Conservation (phyloP, 2,888 invertebrate genomes). For the Mongoloraphidia duomilia region DNA sequence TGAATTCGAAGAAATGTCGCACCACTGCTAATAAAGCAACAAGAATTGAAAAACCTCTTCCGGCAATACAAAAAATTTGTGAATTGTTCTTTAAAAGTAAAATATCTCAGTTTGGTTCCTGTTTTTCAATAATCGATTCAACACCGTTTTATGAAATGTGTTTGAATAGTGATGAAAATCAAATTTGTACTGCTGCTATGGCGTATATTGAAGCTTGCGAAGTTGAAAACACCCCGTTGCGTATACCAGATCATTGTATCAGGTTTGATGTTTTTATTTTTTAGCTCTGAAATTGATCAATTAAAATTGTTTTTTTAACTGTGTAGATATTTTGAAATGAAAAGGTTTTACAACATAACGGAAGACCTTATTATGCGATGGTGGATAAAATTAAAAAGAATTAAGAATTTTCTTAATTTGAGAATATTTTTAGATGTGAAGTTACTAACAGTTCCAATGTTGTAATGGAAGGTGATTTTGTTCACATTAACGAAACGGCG, state of each 20-base stretch:
- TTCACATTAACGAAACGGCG: conserved; percentile 39
- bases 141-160: conserved; percentile 49
- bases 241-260: conserved; percentile 68
- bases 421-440: conserved; percentile 36
- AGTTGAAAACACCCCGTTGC: conserved; percentile 56
- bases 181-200: conserved; percentile 59
- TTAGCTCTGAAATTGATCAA: no score
- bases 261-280: conserved; percentile 37
- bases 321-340: no score
- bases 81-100: conserved; percentile 50
- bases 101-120: conserved; percentile 52
- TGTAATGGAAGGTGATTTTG: conserved; percentile 62
- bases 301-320: no score
- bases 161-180: conserved; percentile 34
- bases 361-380: no score
- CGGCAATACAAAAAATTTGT: conserved; percentile 31
- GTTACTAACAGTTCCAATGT: conserved; percentile 46
- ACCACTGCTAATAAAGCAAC: conserved; percentile 10
- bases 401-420: no score
- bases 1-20: conserved; percentile 17
- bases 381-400: no score
- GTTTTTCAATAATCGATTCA: conserved; percentile 51
- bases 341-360: no score
- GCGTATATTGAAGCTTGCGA: conserved; percentile 71
- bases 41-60: conserved; percentile 9